Conservation (phyloP, 1,140 invertebrate genomes). For the Pantala flavescens region DNA sequence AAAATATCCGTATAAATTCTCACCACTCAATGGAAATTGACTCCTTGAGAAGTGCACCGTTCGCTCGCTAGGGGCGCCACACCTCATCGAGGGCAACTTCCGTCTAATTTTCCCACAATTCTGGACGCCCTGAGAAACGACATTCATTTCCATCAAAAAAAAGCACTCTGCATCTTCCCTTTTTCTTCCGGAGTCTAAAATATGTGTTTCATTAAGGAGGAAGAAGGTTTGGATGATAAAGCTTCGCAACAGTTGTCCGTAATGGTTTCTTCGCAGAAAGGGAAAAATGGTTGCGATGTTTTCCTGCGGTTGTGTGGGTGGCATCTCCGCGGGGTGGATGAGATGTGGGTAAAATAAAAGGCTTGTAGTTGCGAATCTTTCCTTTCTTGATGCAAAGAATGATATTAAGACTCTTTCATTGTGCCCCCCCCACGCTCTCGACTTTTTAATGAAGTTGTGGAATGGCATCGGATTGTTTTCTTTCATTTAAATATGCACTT, state of each 20-base stretch:
- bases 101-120: no score
- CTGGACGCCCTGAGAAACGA: no score
- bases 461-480: background rate
- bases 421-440: background rate
- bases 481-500: background rate
- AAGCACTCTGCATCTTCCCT: background rate
- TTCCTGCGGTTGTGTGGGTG: background rate
- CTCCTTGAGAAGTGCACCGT: no score
- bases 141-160: no score
- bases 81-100: no score
- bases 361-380: background rate
- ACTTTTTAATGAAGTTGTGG: background rate
- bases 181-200: background rate
- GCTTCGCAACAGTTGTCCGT: background rate
- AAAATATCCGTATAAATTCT: no score
- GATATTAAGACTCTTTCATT: slow-evolving; percentile 7
- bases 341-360: background rate
- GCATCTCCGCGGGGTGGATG: background rate
- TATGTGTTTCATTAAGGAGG: slow-evolving; percentile 9
- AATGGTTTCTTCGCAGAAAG: background rate
- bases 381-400: background rate
- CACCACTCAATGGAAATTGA: no score
- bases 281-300: background rate
- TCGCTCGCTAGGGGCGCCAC: no score
- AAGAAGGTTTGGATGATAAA: background rate